Evolutionary conservation across 2,113 vertebrate genomes (phyloP).

Genomic region (Serinus canaria): DNA sequence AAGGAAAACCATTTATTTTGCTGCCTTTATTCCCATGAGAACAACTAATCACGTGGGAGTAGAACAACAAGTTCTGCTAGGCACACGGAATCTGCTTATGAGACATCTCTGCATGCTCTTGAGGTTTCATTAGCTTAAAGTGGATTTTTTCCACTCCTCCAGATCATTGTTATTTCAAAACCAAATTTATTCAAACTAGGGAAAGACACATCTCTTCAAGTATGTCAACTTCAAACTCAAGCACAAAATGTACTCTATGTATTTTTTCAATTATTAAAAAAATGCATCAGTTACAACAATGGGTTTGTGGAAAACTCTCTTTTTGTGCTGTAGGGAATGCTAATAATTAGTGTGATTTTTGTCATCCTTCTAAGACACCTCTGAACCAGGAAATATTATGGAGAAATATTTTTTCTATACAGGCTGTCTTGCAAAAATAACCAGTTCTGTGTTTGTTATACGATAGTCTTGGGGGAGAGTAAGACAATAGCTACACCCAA

Average conservation of each 20-base stretch:
- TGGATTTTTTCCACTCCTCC: constrained; percentile 51
- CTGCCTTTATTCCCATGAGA: constrained; percentile 54
- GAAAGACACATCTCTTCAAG: constrained; percentile 12
- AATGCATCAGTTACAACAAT: background rate
- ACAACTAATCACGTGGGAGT: constrained; percentile 36
- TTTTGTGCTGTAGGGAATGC: background rate
- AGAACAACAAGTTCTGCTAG: constrained; percentile 64
- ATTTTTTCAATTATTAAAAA: constrained; percentile 23
- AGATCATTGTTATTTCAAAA: constrained; percentile 57
- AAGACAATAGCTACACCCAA: constrained; percentile 63
- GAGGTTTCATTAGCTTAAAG: constrained; percentile 56
- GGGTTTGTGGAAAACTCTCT: background rate
- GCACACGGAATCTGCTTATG: constrained; percentile 45
- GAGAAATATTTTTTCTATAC: background rate
- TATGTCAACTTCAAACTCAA: constrained; percentile 2
- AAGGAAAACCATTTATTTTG: constrained; percentile 2
- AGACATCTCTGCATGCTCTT: constrained; percentile 53
- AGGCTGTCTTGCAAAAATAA: background rate
- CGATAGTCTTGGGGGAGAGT: background rate
- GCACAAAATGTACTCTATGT: background rate
- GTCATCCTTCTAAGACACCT: background rate
- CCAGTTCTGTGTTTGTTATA: background rate
- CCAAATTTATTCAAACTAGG: constrained; percentile 54
- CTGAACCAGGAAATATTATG: background rate
- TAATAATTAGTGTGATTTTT: constrained; percentile 32